phyloP scores from a whole-genome alignment of 1,140 invertebrate species.

The Zaprionus capensis region DNA sequence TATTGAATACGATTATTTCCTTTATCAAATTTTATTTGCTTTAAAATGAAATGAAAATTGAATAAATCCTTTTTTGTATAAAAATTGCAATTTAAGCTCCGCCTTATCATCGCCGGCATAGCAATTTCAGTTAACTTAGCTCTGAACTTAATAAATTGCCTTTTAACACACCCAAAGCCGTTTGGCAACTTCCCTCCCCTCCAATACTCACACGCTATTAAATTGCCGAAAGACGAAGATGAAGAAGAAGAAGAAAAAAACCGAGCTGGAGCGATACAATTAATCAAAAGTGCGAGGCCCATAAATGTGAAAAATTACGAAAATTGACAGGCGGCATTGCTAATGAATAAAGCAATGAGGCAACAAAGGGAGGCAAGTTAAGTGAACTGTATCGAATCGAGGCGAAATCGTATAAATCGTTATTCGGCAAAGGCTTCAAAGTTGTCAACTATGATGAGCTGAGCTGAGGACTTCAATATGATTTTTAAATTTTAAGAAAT shows the following conservation, averaged over 20 bases:
- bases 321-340: conserved; percentile 49
- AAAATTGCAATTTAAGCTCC: not conserved
- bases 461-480: not conserved
- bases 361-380: conserved; percentile 12
- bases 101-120: conserved; percentile 3
- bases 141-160: conserved; percentile 54
- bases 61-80: not conserved
- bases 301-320: conserved; percentile 71
- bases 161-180: conserved; percentile 28
- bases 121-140: conserved; percentile 16
- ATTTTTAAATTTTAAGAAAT: not conserved
- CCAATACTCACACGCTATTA: conserved; percentile 25
- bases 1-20: not conserved
- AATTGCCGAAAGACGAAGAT: conserved; percentile 9
- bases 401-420: not conserved
- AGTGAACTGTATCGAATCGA: conserved; percentile 34
- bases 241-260: not conserved
- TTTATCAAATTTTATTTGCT: not conserved
- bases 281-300: conserved; percentile 64
- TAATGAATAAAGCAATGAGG: conserved; percentile 61
- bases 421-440: not conserved
- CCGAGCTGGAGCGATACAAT: conserved; percentile 43
- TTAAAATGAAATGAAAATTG: not conserved
- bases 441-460: conserved; percentile 3
- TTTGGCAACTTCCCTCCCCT: conserved; percentile 7